Evolutionary conservation across 2,113 vertebrate species (phyloP).

Genomic region (Ptilonorhynchus violaceus): DNA sequence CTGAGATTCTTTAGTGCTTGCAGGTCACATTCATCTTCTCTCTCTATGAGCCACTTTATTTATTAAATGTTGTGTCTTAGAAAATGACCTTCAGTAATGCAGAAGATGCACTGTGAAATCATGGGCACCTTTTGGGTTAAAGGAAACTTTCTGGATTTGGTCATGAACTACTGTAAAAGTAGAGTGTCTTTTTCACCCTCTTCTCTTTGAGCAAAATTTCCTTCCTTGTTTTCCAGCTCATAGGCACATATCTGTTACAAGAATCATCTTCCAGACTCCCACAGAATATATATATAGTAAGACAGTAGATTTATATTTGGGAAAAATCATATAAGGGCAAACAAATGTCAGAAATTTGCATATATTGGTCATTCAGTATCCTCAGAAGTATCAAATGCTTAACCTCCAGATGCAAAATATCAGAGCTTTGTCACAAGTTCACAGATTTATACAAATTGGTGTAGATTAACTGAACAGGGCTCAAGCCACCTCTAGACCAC

Average conservation of each 20-base stretch:
- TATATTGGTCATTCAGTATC: neutral
- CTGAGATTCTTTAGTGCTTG: neutral
- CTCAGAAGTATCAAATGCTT: neutral
- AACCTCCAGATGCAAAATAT: neutral
- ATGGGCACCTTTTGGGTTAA: neutral
- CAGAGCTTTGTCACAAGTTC: neutral
- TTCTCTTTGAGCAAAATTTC: neutral
- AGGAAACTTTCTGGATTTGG: neutral
- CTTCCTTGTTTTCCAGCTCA: neutral
- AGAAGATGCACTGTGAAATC: neutral
- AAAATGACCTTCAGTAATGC: neutral
- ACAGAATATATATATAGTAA: neutral
- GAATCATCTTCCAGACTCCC: neutral
- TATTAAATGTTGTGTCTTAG: neutral
- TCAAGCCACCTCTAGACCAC: neutral
- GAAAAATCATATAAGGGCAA: neutral
- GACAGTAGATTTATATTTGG: neutral
- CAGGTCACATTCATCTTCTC: neutral
- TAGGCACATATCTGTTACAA: neutral
- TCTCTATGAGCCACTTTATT: neutral
- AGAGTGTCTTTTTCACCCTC: neutral
- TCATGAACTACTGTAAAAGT: neutral
- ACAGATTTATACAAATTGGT: neutral
- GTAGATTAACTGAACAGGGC: neutral
- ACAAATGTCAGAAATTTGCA: neutral